Conservation (phyloP, 2,113 vertebrate species). For the Corythornis cristatus region DNA sequence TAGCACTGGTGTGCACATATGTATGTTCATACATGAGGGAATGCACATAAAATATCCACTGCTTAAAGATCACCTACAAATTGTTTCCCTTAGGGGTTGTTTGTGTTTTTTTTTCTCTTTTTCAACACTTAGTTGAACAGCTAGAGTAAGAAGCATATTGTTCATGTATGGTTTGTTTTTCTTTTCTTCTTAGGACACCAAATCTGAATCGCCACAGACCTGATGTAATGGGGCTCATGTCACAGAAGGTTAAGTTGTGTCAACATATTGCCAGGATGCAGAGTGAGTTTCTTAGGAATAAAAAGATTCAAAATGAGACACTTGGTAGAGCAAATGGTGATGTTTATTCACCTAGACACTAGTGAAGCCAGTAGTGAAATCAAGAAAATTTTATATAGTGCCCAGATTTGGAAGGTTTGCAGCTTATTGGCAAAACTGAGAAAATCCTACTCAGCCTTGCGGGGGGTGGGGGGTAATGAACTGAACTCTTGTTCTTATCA, state of each 20-base stretch:
- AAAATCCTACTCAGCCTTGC: background rate
- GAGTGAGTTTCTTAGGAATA: background rate
- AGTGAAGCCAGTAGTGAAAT: background rate
- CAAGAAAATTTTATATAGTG: background rate
- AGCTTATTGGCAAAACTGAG: background rate
- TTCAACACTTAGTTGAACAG: background rate
- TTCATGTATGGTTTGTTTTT: background rate
- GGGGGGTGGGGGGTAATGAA: background rate
- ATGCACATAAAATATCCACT: background rate
- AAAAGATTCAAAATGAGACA: background rate
- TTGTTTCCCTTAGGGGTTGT: background rate
- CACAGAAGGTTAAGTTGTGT: background rate
- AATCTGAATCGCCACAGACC: background rate
- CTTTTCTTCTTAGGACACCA: background rate
- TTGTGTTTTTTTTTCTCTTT: background rate
- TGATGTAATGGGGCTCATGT: accelerated
- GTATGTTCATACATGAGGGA: accelerated
- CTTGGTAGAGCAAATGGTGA: background rate
- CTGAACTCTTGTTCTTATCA: background rate
- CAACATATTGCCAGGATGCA: background rate
- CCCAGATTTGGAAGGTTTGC: background rate
- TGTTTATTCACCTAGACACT: background rate
- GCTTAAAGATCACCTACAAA: background rate
- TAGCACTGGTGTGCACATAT: accelerated
- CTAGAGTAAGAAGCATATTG: background rate